Percentiles rank a stretch among this genome's conserved stretches.
phyloP scores from a whole-genome alignment of 1,140 invertebrate genomes.

The Brachionus rubens region DNA sequence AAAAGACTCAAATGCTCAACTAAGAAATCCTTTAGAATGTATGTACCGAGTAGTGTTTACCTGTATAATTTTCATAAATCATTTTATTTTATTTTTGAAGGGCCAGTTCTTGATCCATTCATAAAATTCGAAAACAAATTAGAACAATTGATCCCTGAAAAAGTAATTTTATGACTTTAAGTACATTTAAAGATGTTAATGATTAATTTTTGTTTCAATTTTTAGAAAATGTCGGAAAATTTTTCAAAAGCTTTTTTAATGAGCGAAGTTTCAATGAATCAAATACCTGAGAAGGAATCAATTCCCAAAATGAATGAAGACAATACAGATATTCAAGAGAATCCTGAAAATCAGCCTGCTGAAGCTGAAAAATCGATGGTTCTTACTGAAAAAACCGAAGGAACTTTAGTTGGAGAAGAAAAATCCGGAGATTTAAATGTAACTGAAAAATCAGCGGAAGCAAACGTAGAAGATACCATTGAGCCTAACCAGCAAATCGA shows the following conservation, averaged over 20 bases:
- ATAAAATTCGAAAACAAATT: constrained; percentile 45
- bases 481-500: constrained; percentile 14
- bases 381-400: background rate
- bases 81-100: background rate
- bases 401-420: background rate
- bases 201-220: background rate
- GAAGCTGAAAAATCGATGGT: background rate
- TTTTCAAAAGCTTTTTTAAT: background rate
- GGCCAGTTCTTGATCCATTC: constrained; percentile 41
- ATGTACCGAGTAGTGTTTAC: no score
- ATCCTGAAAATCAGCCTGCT: no score
- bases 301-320: constrained; percentile 48
- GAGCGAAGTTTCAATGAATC: background rate
- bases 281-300: background rate
- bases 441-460: background rate
- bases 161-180: background rate
- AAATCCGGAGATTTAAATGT: constrained; percentile 27
- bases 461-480: constrained; percentile 40
- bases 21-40: constrained; percentile 26
- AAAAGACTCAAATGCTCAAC: background rate
- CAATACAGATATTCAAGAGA: no score
- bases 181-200: constrained; percentile 37
- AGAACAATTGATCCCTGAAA: constrained; percentile 46
- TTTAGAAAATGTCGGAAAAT: background rate
- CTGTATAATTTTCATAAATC: no score